Percentiles rank a stretch among this genome's conserved stretches.
These are phyloP conservation scores for Oxycera nigricornis DNA, from an alignment of 2,888 invertebrate genomes.

Conservation along the genomic window DNA sequence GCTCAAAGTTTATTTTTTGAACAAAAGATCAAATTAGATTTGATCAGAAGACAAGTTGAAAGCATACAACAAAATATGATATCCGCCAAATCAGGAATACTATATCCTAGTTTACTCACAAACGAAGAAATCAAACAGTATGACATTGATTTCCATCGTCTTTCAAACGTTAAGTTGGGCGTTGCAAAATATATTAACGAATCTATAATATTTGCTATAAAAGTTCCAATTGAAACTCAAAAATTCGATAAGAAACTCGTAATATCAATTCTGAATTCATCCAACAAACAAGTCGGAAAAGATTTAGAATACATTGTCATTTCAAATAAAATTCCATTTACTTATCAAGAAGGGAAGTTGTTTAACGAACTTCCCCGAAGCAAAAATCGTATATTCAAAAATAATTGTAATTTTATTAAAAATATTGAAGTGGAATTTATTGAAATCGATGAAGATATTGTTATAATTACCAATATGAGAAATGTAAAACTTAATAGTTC, in stretches of 20 bases:
- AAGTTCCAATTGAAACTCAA: background rate
- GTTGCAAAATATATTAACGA: too few species aligned
- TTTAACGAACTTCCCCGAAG: background rate
- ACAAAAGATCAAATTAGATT: background rate
- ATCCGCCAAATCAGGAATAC: too few species aligned
- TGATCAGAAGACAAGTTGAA: background rate
- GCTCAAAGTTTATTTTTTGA: background rate
- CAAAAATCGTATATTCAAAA: background rate
- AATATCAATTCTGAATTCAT: background rate
- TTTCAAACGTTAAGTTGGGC: too few species aligned
- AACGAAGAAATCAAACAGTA: too few species aligned
- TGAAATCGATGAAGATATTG: background rate
- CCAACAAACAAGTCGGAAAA: background rate
- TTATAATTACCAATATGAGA: background rate
- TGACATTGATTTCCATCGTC: too few species aligned
- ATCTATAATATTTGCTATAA: too few species aligned
- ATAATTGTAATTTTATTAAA: background rate
- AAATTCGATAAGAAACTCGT: background rate
- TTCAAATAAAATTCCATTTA: background rate
- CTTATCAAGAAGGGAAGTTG: background rate
- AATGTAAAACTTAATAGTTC: background rate
- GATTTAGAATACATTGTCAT: background rate
- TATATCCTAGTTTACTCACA: too few species aligned
- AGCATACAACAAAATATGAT: too few species aligned
- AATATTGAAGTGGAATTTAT: background rate